Base-by-base conservation (phyloP, 1,140 invertebrate species). In the Parapsyche elsis region DNA sequence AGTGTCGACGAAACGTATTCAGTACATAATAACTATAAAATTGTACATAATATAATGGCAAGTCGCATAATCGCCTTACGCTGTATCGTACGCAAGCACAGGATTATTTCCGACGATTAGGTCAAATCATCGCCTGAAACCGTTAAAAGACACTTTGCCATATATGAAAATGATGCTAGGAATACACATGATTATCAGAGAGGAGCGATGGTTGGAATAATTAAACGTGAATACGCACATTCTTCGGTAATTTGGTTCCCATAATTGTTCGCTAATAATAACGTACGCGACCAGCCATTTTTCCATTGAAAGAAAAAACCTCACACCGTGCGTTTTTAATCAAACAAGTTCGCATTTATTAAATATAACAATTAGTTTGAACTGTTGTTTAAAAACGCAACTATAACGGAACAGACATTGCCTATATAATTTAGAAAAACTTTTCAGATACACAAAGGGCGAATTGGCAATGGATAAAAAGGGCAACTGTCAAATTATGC, bases 211-310 rank as follows among this genome's bases (percentile, higher is more conserved):
- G 23, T 30, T 53, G 12, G 57, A 19, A 61, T 49, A 21, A 74
- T 74, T 74, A 74, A 38, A 74, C 71, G 19, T 74, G 71, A 49
- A 74, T 74, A 74, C 71, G 71, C 71, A 74, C 71, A 74, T 74
- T 74, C 71, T 21, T 45, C 16, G 14, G 16, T 19, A 38, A 74
- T 46, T 16, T 71, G 16, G 5, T 74, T 74, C 71, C 44, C 71
- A 74, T 9, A 45, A 74, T 74, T 74, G 71, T 74, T 49, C 38
- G 70, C 30, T 16, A 45, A 71, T 71, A 53, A 53, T 45, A 38
- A 67, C 30, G 19, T 49, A 49, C 38, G 30, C 30, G 30, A 46
- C n/a, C 59, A 10, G n/a, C 14, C 21, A 14, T 14, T 45, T 49
- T 53, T 46, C 38, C 45, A 74, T 49, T 21, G 46, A 57, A 75